Evolutionary conservation across 2,113 vertebrate genomes (phyloP), one percentile per base, ranked within the genome.

Genomic region (Apodemus sylvaticus): DNA sequence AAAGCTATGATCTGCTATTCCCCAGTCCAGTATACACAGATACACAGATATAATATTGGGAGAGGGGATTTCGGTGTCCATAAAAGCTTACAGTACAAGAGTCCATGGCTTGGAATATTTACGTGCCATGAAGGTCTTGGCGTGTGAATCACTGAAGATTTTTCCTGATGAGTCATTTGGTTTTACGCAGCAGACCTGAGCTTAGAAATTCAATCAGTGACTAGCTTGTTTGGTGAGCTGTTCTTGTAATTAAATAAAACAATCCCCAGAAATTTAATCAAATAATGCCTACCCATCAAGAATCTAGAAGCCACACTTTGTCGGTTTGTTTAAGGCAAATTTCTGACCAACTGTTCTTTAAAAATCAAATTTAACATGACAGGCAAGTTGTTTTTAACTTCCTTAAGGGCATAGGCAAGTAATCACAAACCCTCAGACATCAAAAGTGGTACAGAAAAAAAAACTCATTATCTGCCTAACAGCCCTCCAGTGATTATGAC

Each of bases 141-240:
- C 42, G 64, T 90, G 12, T 82, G 78, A 95, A 81, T 96, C 81
- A 94, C 5, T 76, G 55, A 82, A 77, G 39, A 55, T 83, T 91
- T 55, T 95, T 93, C 92, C 3, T 74, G 86, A 96, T 97, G 92
- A 96, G 45, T 97, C 92, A 97, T 94, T 94, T 90, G 62, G 39
- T 77, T 94, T 79, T 90, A 55, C 90, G 88, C 86, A 86, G 77
- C 66, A 96, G 81, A 74, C 71, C 71, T 71, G 68, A 86, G 68
- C 74, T 94, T 89, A 92, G 88, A 97, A 96, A 98, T 96, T 96
- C 42, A 97, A 98, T 98, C 97, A 97, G 71, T 51, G 78, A 96
- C 81, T 89, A 97, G 86, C 93, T 94, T 95, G 93, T 89, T 24
- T 95, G 82, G 86, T 94, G 94, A 97, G 83, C 76, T 97, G 87